Evolutionary conservation across 2,888 invertebrate species (phyloP).

Genomic region (Villa cingulata): DNA sequence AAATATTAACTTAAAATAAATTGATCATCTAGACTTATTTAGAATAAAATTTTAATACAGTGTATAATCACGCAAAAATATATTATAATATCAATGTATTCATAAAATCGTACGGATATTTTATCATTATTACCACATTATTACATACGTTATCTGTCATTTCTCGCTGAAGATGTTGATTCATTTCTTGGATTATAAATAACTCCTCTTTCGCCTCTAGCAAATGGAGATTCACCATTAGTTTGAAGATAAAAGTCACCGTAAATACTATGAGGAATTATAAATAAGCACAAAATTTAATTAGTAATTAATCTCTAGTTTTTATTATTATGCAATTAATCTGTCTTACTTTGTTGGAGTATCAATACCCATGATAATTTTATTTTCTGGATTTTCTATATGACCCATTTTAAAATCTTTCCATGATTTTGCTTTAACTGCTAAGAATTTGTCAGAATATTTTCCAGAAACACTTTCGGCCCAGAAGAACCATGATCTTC

Average conservation of each 20-base stretch:
- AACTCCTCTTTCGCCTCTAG: constrained; percentile 25
- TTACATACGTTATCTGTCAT: not conserved
- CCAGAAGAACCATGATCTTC: constrained; percentile 48
- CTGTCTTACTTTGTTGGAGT: constrained; percentile 26
- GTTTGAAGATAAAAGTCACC: constrained; percentile 35
- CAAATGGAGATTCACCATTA: constrained; percentile 29
- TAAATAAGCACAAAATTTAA: constrained; percentile 4
- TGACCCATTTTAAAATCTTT: constrained; percentile 39
- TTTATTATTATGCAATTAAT: not conserved
- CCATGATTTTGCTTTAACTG: constrained; percentile 43
- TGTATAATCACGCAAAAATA: no score
- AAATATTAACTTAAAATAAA: no score
- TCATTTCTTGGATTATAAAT: constrained; percentile 18
- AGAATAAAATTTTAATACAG: no score
- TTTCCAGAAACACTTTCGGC: constrained; percentile 40
- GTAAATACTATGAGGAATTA: constrained; percentile 20
- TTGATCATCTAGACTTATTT: no score
- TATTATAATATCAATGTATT: no score
- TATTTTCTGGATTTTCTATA: constrained; percentile 5
- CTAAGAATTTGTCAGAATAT: constrained; percentile 37
- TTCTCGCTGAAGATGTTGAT: not conserved
- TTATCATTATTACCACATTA: no score
- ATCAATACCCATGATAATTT: constrained; percentile 30
- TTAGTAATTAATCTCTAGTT: not conserved
- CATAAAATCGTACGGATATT: no score